Evolutionary conservation across 1,140 invertebrate genomes (phyloP), one percentile per base, ranked within the genome.

Genomic region (Tetramorium simillimum): DNA sequence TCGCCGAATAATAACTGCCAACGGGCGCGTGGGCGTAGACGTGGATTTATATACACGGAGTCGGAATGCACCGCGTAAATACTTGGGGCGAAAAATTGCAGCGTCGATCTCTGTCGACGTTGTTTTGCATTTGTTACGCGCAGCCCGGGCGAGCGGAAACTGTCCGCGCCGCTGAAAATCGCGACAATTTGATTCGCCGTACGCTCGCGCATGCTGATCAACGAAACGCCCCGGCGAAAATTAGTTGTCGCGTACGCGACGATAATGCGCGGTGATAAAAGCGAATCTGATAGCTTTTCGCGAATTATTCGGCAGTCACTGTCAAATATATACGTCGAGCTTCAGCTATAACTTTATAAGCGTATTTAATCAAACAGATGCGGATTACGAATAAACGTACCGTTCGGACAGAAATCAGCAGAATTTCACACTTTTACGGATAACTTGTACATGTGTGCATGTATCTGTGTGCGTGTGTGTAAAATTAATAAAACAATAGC

Each of bases 181-280:
- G 80, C 53, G 69, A 73, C 80, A 84, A 75, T 84, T 84, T 46
- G 69, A 84, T 84, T 70, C 58, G 69, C 70, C 67, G 67, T 73
- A 21, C 18, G 6, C 2, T 3, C 33, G 14, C 40, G 10, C 5
- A 33, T 12, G 53, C 18, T 75, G 67, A 84, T 82, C 51, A 75
- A 84, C 24, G 77, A 53, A 81, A 28, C 12, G 40, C n/a, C 65
- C n/a, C 51, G 53, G 24, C 9, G 69, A 49, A 72, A 84, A 84
- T 84, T 73, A 84, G 69, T 33, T 24, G 60, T 33, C 53, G 53
- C 40, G 24, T 6, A 46, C 43, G 40, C 10, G 18, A n/a, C 60
- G 69, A 84, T 73, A 73, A 84, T 49, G n/a, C 53, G 28, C 37
- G 69, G 40, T 24, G 65, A 84, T 62, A 49, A 60, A 75, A 62